phyloP scores from a whole-genome alignment of 2,888 invertebrate species.

The Clivina fossor region DNA sequence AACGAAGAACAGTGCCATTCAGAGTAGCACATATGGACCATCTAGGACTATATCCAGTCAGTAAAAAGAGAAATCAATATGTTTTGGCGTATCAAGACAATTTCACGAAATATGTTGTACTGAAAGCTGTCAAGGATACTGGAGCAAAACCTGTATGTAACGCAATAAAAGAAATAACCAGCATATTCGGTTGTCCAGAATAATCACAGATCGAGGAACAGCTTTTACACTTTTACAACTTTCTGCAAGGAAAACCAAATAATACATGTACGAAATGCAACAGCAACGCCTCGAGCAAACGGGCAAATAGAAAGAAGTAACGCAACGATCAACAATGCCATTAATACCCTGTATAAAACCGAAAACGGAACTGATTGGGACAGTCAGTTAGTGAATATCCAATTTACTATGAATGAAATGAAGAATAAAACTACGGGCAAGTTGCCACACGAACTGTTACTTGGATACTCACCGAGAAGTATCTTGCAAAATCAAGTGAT shows the following conservation, averaged over 20 bases:
- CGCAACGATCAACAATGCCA: neutral
- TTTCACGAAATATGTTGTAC: constrained; percentile 4
- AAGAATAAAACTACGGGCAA: constrained; percentile 1
- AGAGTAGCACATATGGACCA: neutral
- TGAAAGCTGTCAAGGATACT: neutral
- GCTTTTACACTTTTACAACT: neutral
- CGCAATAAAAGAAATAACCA: neutral
- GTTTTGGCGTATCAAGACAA: neutral
- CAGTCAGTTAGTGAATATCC: neutral
- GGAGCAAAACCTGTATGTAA: neutral
- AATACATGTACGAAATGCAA: neutral
- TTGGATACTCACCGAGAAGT: neutral
- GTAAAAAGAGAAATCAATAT: neutral
- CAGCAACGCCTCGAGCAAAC: constrained; percentile 1
- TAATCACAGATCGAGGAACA: constrained; percentile 2
- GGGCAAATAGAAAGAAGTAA: constrained; percentile 8
- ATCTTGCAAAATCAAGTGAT: constrained; percentile 9
- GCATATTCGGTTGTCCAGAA: constrained; percentile 1
- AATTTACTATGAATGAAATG: constrained; percentile 3
- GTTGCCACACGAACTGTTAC: neutral
- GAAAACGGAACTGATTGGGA: constrained; percentile 7
- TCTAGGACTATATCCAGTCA: neutral
- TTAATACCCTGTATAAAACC: neutral
- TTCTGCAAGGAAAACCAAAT: neutral
- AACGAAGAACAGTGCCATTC: neutral